Evolutionary conservation across 2,888 invertebrate species (phyloP), one percentile per base, ranked within the genome.

Genomic region (Acleris laterana): DNA sequence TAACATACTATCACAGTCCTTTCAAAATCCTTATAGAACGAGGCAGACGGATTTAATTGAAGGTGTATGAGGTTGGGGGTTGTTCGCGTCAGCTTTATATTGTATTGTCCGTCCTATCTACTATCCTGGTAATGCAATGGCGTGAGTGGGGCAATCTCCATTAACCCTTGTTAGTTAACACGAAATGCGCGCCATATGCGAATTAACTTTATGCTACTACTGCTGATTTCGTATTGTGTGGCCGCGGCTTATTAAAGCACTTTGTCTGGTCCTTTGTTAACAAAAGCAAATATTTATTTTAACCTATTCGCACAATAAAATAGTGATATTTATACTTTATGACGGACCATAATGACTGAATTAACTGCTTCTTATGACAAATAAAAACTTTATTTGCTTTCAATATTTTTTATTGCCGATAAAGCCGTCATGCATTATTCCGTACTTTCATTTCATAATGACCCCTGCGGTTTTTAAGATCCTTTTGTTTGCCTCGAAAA

Each of bases 91-190:
- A 32, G 42, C 16, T 20, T 55, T 59, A 44, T 11, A 65, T 65
- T 56, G 55, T 56, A 61, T 32, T 28, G 53, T 57, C 16, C 16
- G 16, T 44, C 9, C 48, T 55, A 65, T 50, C 60, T 56, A 32
- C 50, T 56, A 60, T 59, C 20, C 60, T 50, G 42, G 53, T 42
- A 55, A 60, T 60, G 60, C 49, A 49, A 55, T 65, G 28, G 60
- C 55, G 65, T 60, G 64, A 49, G 53, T 53, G 42, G 49, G 55
- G 55, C 65, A 65, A 65, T 56, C 44, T 65, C 60, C 60, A 56
- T 65, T 55, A 65, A 46, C 55, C 59, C 53, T 59, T 52, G 59
- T 64, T 53, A 65, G 60, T 65, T 28, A 50, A 60, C 60, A 55
- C 20, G 46, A 42, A 60, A 64, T 64, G 53, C 49, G 49, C 55